Conservation (phyloP, 2,888 invertebrate species). For the Amorpha juglandis region DNA sequence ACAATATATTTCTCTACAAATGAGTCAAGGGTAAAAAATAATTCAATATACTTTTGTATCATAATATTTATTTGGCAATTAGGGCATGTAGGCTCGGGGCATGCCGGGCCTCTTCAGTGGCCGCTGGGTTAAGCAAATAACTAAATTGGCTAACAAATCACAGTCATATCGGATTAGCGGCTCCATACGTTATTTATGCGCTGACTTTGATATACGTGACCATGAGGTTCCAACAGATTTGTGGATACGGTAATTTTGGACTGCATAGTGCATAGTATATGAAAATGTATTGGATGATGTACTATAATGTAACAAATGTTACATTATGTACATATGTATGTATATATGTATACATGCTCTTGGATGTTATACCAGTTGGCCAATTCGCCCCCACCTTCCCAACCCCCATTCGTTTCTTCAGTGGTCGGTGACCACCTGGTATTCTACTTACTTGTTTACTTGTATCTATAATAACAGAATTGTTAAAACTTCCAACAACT, state of each 20-base stretch:
- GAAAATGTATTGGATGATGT: too few relatives aligned
- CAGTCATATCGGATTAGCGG: slow-evolving; percentile 71
- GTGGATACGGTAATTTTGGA: slow-evolving; percentile 41
- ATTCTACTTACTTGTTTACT: too few relatives aligned
- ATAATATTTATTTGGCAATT: slow-evolving; percentile 13
- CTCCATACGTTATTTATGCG: slow-evolving; percentile 77
- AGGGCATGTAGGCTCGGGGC: neutral
- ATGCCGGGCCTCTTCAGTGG: neutral
- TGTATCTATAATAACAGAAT: too few relatives aligned
- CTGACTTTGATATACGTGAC: slow-evolving; percentile 61
- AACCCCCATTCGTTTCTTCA: too few relatives aligned
- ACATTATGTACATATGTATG: too few relatives aligned
- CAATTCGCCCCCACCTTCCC: too few relatives aligned
- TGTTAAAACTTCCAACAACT: too few relatives aligned
- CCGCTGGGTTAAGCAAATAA: slow-evolving; percentile 53
- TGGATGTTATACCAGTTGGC: too few relatives aligned
- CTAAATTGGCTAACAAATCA: slow-evolving; percentile 79
- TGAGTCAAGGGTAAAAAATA: neutral
- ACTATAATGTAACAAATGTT: too few relatives aligned
- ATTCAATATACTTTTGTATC: neutral
- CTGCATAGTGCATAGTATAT: neutral
- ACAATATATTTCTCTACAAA: neutral
- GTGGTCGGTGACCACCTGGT: too few relatives aligned
- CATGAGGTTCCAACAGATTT: slow-evolving; percentile 32
- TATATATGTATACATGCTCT: too few relatives aligned